phyloP scores from a whole-genome alignment of 2,797 vertebrate genomes.

The Chelon labrosus region DNA sequence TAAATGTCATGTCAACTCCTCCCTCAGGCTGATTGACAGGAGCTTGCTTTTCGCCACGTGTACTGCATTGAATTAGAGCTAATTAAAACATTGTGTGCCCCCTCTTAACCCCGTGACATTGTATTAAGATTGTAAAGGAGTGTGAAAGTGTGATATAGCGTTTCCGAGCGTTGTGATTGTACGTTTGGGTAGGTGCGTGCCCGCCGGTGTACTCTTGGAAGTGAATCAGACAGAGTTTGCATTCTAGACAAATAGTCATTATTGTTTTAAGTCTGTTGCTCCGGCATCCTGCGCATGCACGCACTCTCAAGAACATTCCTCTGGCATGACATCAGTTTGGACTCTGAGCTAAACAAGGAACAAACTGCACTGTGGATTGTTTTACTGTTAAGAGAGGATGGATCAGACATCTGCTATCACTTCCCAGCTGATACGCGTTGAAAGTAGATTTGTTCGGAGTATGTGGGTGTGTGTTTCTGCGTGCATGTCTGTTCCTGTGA shows the following conservation, averaged over 20 bases:
- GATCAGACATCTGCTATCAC: constrained; percentile 77
- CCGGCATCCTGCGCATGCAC: constrained; percentile 20
- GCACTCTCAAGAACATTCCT: constrained; percentile 63
- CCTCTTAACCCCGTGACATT: constrained; percentile 3
- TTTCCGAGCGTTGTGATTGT: background rate
- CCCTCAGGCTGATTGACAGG: constrained; percentile 48
- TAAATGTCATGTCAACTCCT: constrained; percentile 55
- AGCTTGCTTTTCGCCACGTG: constrained; percentile 37
- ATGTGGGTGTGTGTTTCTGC: constrained; percentile 45
- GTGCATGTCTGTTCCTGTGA: constrained; percentile 35
- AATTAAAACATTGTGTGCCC: constrained; percentile 6
- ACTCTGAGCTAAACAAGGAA: constrained; percentile 56
- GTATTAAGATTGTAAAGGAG: background rate
- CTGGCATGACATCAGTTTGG: constrained; percentile 64
- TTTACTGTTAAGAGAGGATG: constrained; percentile 63
- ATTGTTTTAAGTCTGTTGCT: constrained; percentile 49
- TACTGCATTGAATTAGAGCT: constrained; percentile 17
- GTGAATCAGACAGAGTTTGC: background rate
- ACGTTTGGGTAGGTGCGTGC: background rate
- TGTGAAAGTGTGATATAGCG: background rate
- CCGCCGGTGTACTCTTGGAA: constrained; percentile 8
- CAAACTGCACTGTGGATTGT: constrained; percentile 63
- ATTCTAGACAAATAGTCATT: constrained; percentile 22
- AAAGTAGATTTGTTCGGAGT: constrained; percentile 53
- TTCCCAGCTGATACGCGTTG: constrained; percentile 68